Evolutionary conservation across 2,888 invertebrate genomes (phyloP).

Genomic region (Phasia obesa): DNA sequence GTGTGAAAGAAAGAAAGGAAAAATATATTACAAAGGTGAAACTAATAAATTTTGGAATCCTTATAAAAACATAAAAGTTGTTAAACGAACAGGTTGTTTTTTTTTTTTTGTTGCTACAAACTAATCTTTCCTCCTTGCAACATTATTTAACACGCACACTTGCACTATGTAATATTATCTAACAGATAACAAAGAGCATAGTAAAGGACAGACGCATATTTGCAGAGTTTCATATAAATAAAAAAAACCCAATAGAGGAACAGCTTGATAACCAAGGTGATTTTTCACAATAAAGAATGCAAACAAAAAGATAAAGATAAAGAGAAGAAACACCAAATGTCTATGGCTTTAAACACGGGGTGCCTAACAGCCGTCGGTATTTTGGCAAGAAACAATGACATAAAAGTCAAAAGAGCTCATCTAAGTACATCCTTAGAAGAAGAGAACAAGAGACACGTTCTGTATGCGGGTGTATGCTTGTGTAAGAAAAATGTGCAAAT

Average conservation of each 20-base stretch:
- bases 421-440: not conserved
- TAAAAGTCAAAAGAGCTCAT: slow-evolving; percentile 12
- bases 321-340: slow-evolving; percentile 36
- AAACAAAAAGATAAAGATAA: not conserved
- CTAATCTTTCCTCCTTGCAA: not conserved
- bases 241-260: slow-evolving; percentile 34
- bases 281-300: slow-evolving; percentile 26
- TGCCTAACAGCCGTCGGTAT: slow-evolving; percentile 62
- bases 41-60: not conserved
- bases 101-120: not conserved
- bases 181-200: slow-evolving; percentile 24
- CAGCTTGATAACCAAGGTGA: slow-evolving; percentile 66
- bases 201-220: not conserved
- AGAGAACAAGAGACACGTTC: slow-evolving; percentile 51
- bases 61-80: slow-evolving; percentile 1
- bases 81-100: not conserved
- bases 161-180: slow-evolving; percentile 48
- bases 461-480: slow-evolving; percentile 59
- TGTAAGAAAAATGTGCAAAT: slow-evolving; percentile 67
- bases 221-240: slow-evolving; percentile 15
- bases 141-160: not conserved
- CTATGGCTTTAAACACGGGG: slow-evolving; percentile 46
- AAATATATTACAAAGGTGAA: too few species aligned
- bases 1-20: slow-evolving; percentile 5
- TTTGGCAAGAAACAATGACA: slow-evolving; percentile 46